Evolutionary conservation across 2,113 vertebrate species (phyloP).

Genomic region (Poecilia latipinna): DNA sequence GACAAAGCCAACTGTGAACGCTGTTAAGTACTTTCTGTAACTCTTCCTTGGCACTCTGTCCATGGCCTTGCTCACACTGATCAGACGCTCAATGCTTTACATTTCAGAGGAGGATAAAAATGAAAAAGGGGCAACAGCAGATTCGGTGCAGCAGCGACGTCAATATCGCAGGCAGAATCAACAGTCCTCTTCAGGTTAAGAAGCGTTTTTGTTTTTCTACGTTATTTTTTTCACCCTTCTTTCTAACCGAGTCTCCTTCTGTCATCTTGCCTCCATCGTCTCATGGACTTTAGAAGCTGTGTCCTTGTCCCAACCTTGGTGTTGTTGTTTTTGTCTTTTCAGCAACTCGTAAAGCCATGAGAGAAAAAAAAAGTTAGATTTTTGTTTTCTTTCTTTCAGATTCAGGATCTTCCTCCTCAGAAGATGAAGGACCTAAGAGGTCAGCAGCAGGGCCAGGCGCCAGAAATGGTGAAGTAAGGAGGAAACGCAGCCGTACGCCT

Average conservation of each 20-base stretch:
- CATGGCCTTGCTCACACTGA: constrained; percentile 50
- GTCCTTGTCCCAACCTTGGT: constrained; percentile 42
- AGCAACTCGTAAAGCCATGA: not conserved
- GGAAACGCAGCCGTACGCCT: constrained; percentile 86
- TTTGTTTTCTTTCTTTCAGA: constrained; percentile 74
- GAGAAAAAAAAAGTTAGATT: constrained; percentile 6
- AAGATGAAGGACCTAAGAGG: constrained; percentile 91
- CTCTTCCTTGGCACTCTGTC: constrained; percentile 34
- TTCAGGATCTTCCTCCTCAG: constrained; percentile 96
- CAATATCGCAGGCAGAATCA: constrained; percentile 97
- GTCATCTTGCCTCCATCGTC: constrained; percentile 39
- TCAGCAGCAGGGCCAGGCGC: constrained; percentile 78
- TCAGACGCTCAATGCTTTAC: constrained; percentile 60
- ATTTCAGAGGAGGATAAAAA: constrained; percentile 98
- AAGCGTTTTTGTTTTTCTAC: constrained; percentile 49
- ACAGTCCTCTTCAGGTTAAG: constrained; percentile 96
- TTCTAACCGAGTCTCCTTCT: constrained; percentile 38
- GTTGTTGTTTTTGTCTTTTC: constrained; percentile 20
- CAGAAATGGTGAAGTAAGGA: constrained; percentile 92
- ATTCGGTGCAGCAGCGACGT: constrained; percentile 97
- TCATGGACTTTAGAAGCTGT: constrained; percentile 46
- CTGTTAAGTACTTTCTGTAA: not conserved
- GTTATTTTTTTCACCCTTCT: not conserved
- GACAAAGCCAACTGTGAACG: not conserved
- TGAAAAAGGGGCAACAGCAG: constrained; percentile 90